Conservation (phyloP, 2,888 invertebrate species). For the Petrophora chlorosata region DNA sequence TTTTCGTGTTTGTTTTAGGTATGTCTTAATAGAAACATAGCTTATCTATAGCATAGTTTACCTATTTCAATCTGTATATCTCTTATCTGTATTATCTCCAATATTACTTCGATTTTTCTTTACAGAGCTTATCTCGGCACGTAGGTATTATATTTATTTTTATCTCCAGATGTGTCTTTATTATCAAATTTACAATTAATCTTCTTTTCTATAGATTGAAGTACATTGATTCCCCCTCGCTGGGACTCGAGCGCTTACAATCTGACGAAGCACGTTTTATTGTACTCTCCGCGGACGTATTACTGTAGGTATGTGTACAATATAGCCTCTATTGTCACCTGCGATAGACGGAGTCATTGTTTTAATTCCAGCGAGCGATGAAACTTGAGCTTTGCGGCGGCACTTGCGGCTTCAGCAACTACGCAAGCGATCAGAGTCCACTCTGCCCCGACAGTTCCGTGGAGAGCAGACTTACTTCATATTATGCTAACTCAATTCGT, state of each 20-base stretch:
- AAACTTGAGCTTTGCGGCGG: constrained; percentile 58
- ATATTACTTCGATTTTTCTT: not conserved
- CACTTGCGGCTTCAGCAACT: constrained; percentile 56
- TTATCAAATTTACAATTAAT: constrained; percentile 28
- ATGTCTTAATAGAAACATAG: no score
- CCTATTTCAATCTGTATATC: no score
- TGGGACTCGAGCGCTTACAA: constrained; percentile 18
- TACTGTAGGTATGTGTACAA: constrained; percentile 6
- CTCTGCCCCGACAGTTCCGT: constrained; percentile 35
- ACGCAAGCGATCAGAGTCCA: constrained; percentile 36
- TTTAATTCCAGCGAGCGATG: constrained; percentile 58
- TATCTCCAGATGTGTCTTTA: constrained; percentile 18
- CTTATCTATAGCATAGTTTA: no score
- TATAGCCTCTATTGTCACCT: constrained; percentile 52
- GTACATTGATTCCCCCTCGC: constrained; percentile 16
- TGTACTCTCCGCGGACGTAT: constrained; percentile 15
- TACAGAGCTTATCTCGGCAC: constrained; percentile 6
- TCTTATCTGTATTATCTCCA: no score
- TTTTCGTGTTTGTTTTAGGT: no score
- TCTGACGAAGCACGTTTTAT: constrained; percentile 22
- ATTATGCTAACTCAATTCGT: constrained; percentile 24
- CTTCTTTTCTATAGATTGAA: constrained; percentile 19
- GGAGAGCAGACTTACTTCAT: constrained; percentile 32
- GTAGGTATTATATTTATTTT: constrained; percentile 11
- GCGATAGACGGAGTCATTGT: constrained; percentile 63